Base-by-base conservation (phyloP, 2,797 vertebrate species). In the Amblyopsis hoosieri region DNA sequence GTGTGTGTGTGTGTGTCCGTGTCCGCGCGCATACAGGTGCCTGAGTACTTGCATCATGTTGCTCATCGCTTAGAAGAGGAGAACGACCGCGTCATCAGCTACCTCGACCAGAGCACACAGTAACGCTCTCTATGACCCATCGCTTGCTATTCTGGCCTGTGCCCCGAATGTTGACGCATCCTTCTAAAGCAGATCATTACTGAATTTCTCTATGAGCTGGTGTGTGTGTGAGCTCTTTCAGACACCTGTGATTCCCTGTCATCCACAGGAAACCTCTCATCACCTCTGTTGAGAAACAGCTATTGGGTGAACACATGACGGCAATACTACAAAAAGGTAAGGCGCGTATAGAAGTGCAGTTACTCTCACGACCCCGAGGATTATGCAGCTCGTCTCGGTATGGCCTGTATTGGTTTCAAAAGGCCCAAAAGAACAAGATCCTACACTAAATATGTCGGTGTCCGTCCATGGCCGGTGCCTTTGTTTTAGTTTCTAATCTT, bases 71-170 rank as follows among this genome's bases (percentile, higher is more conserved):
- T 99, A 85, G 97, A 99, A 79, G 97, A 99, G 89, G 98, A 99
- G 89, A 96, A 97, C 69, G 98, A 99, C 89, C 93, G 98, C 65
- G 96, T 98, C 82, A 89, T 98, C 87, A 99, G 96, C 83, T 99
- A 99, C 60, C 95, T 99, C 90, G 98, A 99, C 93, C 97, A 98
- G 93, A 98, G 97, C 89, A 99, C 98, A 68, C 97, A 99, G 98
- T 99, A 85, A 80, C 51, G 49, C 19, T 12, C 17, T 12, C 29
- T 29, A 33, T 37, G 2, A 42, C 23, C 29, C 2, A 3, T 50
- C 29, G 3, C 14, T 47, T 33, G 49, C 23, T 47, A 3, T 17
- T 23, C 31, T 1, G 15, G n/a, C 14, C 23, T 48, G 0, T 10
- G 12, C 45, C 14, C 19, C 11, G 2, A 29, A 12, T 29, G 12